Percentiles rank a stretch among this genome's conserved stretches.
phyloP scores from a whole-genome alignment of 2,888 invertebrate genomes.

The Mesorhabditis sp. region DNA sequence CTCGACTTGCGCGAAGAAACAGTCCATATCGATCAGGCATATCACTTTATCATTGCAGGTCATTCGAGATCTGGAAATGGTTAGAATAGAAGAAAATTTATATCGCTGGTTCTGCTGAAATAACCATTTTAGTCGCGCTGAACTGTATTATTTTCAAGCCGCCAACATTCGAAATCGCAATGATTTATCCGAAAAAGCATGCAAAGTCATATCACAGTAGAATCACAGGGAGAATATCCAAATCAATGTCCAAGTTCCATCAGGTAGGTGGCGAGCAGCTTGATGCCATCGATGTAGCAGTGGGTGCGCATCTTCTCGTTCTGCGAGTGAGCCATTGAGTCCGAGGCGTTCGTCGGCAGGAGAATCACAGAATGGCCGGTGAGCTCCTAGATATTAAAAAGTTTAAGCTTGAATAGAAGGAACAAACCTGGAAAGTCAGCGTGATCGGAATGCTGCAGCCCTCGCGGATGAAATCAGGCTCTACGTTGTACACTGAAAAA shows the following conservation, averaged over 20 bases:
- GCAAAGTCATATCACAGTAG: no score
- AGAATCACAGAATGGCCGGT: constrained; percentile 80
- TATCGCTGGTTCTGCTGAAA: no score
- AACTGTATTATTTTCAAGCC: no score
- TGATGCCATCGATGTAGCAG: constrained; percentile 51
- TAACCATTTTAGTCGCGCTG: no score
- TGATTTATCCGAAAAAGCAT: no score
- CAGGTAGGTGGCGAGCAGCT: constrained; percentile 50
- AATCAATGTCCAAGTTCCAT: constrained; percentile 40
- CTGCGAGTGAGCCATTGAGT: constrained; percentile 97
- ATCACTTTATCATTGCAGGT: constrained; percentile 60
- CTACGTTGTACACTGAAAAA: constrained; percentile 75
- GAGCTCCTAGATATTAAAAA: constrained; percentile 46
- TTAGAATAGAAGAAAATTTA: no score
- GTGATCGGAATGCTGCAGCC: constrained; percentile 97
- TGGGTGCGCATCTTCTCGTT: constrained; percentile 86
- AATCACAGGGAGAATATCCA: not conserved
- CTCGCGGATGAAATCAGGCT: constrained; percentile 90
- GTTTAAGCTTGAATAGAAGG: not conserved
- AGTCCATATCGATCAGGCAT: constrained; percentile 94
- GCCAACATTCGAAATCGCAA: no score
- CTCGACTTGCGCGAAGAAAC: constrained; percentile 98
- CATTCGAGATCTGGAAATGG: no score
- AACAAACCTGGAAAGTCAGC: constrained; percentile 70
- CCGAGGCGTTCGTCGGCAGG: constrained; percentile 86